phyloP scores from a whole-genome alignment of 2,113 vertebrate genomes.

The Carassius auratus region DNA sequence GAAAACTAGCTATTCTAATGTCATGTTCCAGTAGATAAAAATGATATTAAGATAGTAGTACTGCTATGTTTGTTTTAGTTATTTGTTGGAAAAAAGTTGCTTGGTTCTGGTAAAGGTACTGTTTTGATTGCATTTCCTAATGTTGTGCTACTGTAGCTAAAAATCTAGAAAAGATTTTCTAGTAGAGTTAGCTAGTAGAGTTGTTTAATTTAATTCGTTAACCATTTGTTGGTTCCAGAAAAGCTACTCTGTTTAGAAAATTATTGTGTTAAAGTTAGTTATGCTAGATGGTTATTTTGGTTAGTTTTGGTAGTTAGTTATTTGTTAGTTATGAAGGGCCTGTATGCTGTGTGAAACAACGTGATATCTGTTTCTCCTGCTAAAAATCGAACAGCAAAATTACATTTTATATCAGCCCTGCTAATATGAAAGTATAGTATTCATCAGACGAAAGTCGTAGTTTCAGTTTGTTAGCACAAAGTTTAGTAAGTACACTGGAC shows the following conservation, averaged over 20 bases:
- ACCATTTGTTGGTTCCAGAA: too few species aligned
- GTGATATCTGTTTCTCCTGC: too few species aligned
- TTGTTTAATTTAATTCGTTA: neutral
- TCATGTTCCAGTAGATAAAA: neutral
- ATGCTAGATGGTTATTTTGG: too few species aligned
- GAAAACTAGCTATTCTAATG: neutral
- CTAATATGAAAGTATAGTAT: neutral
- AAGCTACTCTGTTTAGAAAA: too few species aligned
- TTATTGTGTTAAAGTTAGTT: too few species aligned
- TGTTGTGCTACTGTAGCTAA: too few species aligned
- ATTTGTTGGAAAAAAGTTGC: neutral
- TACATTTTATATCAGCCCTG: neutral
- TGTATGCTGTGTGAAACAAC: neutral
- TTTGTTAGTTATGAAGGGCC: neutral
- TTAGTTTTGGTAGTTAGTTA: too few species aligned
- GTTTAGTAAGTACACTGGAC: slow-evolving; percentile 14
- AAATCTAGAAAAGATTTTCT: too few species aligned
- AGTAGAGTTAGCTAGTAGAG: neutral
- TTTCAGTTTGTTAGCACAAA: neutral
- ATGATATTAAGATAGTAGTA: neutral
- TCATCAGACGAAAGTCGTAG: neutral
- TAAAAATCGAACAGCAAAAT: too few species aligned
- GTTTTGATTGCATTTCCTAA: neutral
- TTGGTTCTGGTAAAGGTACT: neutral
- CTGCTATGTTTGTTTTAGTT: neutral